phyloP scores from a whole-genome alignment of 2,797 vertebrate genomes.

The Aplochiton taeniatus region DNA sequence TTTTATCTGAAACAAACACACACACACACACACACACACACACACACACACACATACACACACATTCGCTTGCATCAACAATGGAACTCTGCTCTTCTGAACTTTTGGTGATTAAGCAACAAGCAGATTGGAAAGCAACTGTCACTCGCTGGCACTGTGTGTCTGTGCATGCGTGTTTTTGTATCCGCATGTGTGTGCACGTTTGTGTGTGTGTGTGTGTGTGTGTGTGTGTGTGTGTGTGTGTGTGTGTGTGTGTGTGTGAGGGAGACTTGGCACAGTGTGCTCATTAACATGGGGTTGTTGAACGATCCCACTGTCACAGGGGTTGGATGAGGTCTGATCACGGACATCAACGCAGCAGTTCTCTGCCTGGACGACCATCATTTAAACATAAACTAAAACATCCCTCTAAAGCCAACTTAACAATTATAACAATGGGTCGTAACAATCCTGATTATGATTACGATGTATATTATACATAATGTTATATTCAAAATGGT shows the following conservation, averaged over 20 bases:
- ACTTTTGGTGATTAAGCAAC: conserved; percentile 21
- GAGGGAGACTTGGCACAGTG: conserved; percentile 69
- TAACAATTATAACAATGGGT: too few species aligned
- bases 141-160: conserved; percentile 25
- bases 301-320: conserved; percentile 76
- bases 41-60: conserved; percentile 7
- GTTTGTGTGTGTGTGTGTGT: neutral
- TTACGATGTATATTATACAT: too few species aligned
- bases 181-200: conserved; percentile 76
- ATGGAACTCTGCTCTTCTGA: neutral
- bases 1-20: neutral
- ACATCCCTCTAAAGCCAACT: too few species aligned
- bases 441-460: too few species aligned
- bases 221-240: conserved; percentile 64
- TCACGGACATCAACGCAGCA: too few species aligned
- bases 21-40: neutral
- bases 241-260: conserved; percentile 69
- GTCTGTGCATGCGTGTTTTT: neutral
- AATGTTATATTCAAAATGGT: too few species aligned
- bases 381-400: too few species aligned
- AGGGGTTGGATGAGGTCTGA: conserved; percentile 31
- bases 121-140: conserved; percentile 30
- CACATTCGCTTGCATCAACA: neutral
- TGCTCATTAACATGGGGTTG: conserved; percentile 79
- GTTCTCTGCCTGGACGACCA: too few species aligned